phyloP scores from a whole-genome alignment of 2,888 invertebrate genomes.

The Torymus texanus region DNA sequence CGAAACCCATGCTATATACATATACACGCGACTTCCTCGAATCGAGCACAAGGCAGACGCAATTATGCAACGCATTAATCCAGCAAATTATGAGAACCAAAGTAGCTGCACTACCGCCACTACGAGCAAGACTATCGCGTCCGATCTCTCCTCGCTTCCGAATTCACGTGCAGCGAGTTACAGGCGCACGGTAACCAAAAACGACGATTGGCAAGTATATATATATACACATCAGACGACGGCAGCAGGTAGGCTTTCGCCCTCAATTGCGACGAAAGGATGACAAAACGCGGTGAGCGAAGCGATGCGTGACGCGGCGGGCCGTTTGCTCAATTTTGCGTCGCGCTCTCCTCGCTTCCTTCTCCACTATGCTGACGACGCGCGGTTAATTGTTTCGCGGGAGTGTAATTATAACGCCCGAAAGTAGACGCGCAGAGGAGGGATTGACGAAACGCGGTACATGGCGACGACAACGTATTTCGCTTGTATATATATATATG shows the following conservation, averaged over 20 bases:
- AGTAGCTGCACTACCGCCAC: not conserved
- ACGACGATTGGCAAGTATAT: slow-evolving; percentile 19
- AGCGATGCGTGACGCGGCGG: slow-evolving; percentile 43
- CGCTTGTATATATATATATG: not conserved
- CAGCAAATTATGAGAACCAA: slow-evolving; percentile 40
- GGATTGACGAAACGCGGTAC: slow-evolving; percentile 9
- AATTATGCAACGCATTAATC: slow-evolving; percentile 41
- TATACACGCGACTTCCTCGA: slow-evolving; percentile 18
- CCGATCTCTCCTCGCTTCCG: slow-evolving; percentile 12
- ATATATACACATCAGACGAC: too few relatives aligned
- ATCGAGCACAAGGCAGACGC: slow-evolving; percentile 4
- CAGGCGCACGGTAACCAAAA: slow-evolving; percentile 5
- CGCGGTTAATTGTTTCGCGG: slow-evolving; percentile 44
- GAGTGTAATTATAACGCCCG: slow-evolving; percentile 33
- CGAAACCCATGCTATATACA: not conserved
- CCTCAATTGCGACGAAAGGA: slow-evolving; percentile 34
- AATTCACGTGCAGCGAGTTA: not conserved
- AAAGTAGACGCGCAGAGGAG: slow-evolving; percentile 16
- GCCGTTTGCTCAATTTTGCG: slow-evolving; percentile 3
- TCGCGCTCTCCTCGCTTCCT: slow-evolving; percentile 47
- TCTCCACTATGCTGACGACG: slow-evolving; percentile 9
- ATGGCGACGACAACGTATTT: not conserved
- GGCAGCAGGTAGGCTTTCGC: not conserved
- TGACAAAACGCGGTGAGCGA: slow-evolving; percentile 46
- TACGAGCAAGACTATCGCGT: not conserved